Percentiles rank a stretch among this genome's conserved stretches.
These are phyloP conservation scores for Litoditis marina DNA, from an alignment of 2,888 invertebrate species.

Conservation along the genomic window DNA sequence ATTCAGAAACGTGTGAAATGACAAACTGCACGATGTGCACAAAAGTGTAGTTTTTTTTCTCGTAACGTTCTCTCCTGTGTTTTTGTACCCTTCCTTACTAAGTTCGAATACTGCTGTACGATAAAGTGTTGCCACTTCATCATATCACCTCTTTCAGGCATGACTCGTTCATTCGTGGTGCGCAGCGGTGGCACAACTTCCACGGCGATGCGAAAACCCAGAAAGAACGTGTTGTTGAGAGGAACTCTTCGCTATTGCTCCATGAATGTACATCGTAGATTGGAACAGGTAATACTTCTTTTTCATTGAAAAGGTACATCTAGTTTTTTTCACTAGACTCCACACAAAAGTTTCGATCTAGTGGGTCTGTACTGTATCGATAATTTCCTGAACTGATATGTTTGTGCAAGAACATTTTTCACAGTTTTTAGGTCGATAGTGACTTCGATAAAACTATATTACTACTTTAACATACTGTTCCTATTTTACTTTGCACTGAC, in stretches of 20 bases:
- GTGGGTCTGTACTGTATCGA: too few species aligned
- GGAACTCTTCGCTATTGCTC: slow-evolving; percentile 16
- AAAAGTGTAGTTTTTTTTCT: too few species aligned
- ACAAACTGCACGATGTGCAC: too few species aligned
- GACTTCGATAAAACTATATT: too few species aligned
- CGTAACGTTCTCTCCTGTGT: neutral
- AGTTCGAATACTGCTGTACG: neutral
- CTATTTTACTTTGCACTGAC: too few species aligned
- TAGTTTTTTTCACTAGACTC: neutral
- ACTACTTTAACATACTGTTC: too few species aligned
- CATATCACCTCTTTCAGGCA: too few species aligned
- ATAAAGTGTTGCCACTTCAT: neutral
- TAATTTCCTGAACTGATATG: too few species aligned
- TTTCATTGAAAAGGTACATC: neutral
- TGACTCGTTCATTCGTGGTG: slow-evolving; percentile 3
- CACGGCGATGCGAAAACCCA: neutral
- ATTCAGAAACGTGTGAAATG: too few species aligned
- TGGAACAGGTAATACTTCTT: slow-evolving; percentile 8
- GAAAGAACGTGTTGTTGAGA: slow-evolving; percentile 4
- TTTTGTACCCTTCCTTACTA: neutral
- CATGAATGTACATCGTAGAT: slow-evolving; percentile 3
- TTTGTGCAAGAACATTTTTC: too few species aligned
- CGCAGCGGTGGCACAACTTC: neutral
- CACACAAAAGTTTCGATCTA: too few species aligned
- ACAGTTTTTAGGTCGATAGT: too few species aligned